phyloP scores from a whole-genome alignment of 2,797 vertebrate genomes.

The Gymnocypris eckloni region DNA sequence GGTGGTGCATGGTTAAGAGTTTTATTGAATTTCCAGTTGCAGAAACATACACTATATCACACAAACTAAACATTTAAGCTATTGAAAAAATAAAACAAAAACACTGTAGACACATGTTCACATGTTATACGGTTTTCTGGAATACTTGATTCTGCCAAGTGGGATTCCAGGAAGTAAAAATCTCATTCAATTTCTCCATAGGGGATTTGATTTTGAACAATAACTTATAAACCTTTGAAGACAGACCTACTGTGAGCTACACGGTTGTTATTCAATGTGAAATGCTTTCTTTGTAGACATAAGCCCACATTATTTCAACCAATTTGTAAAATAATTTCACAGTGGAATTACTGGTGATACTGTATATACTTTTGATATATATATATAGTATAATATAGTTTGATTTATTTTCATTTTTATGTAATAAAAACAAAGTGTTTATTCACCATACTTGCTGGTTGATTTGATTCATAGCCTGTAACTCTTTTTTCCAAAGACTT shows the following conservation, averaged over 20 bases:
- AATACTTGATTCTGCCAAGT: neutral
- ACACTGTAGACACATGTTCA: neutral
- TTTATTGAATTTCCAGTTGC: neutral
- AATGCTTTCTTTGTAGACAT: neutral
- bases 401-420: too few species aligned
- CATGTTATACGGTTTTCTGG: neutral
- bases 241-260: neutral
- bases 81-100: neutral
- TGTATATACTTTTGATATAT: too few species aligned
- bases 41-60: neutral
- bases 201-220: neutral
- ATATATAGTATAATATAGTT: too few species aligned
- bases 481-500: too few species aligned
- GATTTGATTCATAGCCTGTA: neutral
- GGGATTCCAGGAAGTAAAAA: neutral
- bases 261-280: neutral
- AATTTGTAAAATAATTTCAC: neutral
- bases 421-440: too few species aligned
- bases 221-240: neutral
- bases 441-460: neutral
- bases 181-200: neutral
- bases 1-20: conserved; percentile 22
- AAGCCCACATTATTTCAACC: neutral
- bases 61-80: neutral
- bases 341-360: neutral